phyloP scores from a whole-genome alignment of 2,888 invertebrate species.

The Cheilosia urbana region DNA sequence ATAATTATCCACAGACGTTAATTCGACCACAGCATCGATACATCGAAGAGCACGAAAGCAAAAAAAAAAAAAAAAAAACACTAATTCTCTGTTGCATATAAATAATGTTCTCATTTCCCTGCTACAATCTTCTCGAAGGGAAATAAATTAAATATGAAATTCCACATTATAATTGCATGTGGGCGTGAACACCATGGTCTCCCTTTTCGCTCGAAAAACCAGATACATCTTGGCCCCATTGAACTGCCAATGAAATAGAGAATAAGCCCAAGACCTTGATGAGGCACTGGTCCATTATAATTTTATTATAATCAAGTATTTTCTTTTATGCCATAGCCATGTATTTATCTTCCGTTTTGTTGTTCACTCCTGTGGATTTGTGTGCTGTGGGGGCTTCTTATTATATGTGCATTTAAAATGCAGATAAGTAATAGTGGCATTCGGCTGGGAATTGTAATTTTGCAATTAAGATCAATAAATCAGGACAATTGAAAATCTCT shows the following conservation, averaged over 20 bases:
- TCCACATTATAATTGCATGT: constrained; percentile 76
- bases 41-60: constrained; percentile 56
- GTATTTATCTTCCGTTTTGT: constrained; percentile 36
- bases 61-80: constrained; percentile 34
- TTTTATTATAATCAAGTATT: constrained; percentile 72
- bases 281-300: constrained; percentile 69
- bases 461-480: constrained; percentile 71
- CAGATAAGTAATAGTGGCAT: constrained; percentile 50
- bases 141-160: constrained; percentile 75
- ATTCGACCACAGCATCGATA: constrained; percentile 24
- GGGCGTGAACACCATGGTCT: constrained; percentile 71
- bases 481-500: constrained; percentile 48
- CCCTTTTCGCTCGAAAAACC: constrained; percentile 47
- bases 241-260: constrained; percentile 65
- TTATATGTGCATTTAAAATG: constrained; percentile 37
- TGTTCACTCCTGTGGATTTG: constrained; percentile 5
- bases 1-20: constrained; percentile 63
- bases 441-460: constrained; percentile 51
- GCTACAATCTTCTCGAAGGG: constrained; percentile 57
- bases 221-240: constrained; percentile 49
- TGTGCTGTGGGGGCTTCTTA: constrained; percentile 22
- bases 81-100: constrained; percentile 72
- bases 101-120: constrained; percentile 73
- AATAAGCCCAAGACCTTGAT: constrained; percentile 56
- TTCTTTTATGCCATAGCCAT: constrained; percentile 34